These are phyloP conservation scores for Vanessa tameamea DNA, from an alignment of 1,140 invertebrate genomes.

Conservation along the genomic window DNA sequence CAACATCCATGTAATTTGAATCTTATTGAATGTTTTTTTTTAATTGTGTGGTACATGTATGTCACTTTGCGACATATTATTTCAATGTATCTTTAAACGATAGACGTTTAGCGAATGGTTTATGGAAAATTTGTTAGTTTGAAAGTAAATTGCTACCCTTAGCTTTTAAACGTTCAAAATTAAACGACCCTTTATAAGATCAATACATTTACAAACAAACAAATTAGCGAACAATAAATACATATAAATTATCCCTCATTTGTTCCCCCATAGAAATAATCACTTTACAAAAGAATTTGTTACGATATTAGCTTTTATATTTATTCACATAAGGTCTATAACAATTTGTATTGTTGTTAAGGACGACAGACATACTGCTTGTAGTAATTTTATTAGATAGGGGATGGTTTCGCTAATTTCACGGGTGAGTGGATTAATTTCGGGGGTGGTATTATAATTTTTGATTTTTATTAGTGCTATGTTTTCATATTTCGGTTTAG, in stretches of 20 bases:
- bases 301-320: neutral
- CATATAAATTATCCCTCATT: conserved; percentile 18
- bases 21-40: no score
- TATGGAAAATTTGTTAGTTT: no score
- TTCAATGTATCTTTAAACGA: no score
- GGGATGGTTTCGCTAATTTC: conserved; percentile 38
- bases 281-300: neutral
- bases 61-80: no score
- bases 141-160: neutral
- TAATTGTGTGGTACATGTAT: no score
- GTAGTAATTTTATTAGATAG: conserved; percentile 33
- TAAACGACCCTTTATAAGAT: conserved; percentile 24
- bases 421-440: conserved; percentile 36
- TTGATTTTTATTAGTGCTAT: conserved; percentile 14
- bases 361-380: conserved; percentile 29
- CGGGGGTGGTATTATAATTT: conserved; percentile 20
- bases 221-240: conserved; percentile 36
- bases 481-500: neutral
- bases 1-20: no score
- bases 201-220: conserved; percentile 35
- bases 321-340: neutral
- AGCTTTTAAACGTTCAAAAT: neutral
- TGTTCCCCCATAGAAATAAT: conserved; percentile 2
- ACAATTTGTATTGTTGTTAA: neutral
- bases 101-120: no score